Evolutionary conservation across 2,113 vertebrate genomes (phyloP), one percentile per base, ranked within the genome.

Genomic region (Perca fluviatilis): DNA sequence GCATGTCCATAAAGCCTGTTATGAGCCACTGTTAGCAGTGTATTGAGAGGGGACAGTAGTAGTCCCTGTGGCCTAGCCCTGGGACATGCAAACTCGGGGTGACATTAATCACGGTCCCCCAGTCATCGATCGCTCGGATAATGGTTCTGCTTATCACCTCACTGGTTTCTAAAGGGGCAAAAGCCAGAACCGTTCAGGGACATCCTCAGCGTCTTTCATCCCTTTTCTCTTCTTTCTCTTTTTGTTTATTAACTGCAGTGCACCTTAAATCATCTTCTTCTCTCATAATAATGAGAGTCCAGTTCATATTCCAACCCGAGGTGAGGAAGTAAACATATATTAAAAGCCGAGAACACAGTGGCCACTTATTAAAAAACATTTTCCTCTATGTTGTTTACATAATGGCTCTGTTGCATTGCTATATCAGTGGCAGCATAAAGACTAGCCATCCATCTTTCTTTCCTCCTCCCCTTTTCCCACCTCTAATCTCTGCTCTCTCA

Each of bases 91-190:
- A 47, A 80, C 84, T 69, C 12, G 13, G 74, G 80, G 86, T 83
- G 78, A 91, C 91, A 94, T 94, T 92, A 94, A 94, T 94, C 91
- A 92, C 30, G 25, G 58, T 56, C 74, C 84, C 77, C 75, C 40
- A 54, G 27, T 60, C 85, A 94, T 93, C 79, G 90, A 94, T 93
- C 67, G 90, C 64, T 63, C 30, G 77, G 88, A 88, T 92, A 92
- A 93, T 88, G 89, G 89, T 92, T 89, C 90, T 73, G 80, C 93
- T 94, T 93, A 93, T 94, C 93, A 91, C 92, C 79, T 80, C 80
- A 1, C 67, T 77, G 85, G 71, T 79, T 90, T 88, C 88, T 51
- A 70, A 81, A 83, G 74, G 85, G 85, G 79, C 79, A 91, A 88
- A 91, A 88, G 84, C 60, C 86, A 86, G 47, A 70, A 33, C 14